phyloP scores from a whole-genome alignment of 1,140 invertebrate genomes.

The Micrasema minimum region DNA sequence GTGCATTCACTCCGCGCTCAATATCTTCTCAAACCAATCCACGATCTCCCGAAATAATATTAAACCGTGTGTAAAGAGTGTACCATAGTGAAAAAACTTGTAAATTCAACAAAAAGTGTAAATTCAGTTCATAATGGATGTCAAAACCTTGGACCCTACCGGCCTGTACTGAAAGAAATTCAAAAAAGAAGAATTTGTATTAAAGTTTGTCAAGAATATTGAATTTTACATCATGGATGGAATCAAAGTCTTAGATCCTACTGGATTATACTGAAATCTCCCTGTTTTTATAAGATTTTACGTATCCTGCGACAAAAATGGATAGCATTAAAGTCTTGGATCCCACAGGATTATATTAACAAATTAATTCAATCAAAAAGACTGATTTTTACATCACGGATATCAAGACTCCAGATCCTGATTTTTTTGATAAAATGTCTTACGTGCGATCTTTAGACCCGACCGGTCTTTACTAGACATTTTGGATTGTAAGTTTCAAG shows the following conservation, averaged over 20 bases:
- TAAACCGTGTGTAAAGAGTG: too few relatives aligned
- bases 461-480: conserved; percentile 30
- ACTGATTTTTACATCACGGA: too few relatives aligned
- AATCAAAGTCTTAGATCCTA: conserved; percentile 23
- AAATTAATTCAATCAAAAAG: neutral
- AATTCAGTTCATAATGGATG: conserved; percentile 22
- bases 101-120: neutral
- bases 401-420: too few relatives aligned
- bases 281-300: neutral
- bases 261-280: conserved; percentile 12
- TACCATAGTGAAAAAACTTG: neutral
- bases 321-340: conserved; percentile 14
- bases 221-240: conserved; percentile 7
- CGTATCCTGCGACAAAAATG: conserved; percentile 7
- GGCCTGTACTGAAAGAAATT: conserved; percentile 40
- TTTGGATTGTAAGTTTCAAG: neutral
- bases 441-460: conserved; percentile 25
- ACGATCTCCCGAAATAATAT: conserved; percentile 6
- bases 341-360: conserved; percentile 32
- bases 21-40: conserved; percentile 1
- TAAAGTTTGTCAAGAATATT: neutral
- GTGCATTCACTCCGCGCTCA: conserved; percentile 11
- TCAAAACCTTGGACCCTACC: conserved; percentile 30
- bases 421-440: conserved; percentile 15
- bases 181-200: neutral